phyloP scores from a whole-genome alignment of 1,140 invertebrate genomes.

The Bombus picipes region DNA sequence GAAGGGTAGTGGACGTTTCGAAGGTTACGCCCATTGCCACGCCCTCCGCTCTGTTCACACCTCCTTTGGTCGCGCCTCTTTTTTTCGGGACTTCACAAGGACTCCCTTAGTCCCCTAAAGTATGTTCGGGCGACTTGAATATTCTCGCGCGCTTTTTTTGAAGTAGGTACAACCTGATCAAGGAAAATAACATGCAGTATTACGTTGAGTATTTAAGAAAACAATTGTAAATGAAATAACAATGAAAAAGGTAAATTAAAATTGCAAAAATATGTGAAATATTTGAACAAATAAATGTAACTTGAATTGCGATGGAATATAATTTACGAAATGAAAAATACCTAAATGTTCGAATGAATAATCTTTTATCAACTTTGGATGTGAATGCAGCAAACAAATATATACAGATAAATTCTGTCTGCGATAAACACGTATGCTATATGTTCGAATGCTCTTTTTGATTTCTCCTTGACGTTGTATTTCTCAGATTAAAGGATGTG shows the following conservation, averaged over 20 bases:
- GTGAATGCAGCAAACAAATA: not conserved
- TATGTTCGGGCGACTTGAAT: not conserved
- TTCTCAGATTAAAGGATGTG: not conserved
- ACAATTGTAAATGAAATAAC: not conserved
- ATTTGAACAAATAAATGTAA: not conserved
- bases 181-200: not conserved
- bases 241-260: not conserved
- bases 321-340: not conserved
- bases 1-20: not conserved
- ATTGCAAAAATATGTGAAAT: not conserved
- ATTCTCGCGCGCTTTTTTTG: conserved; percentile 16
- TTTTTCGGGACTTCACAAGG: conserved; percentile 12
- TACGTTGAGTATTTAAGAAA: too few relatives aligned
- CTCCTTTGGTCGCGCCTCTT: conserved; percentile 20
- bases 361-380: not conserved
- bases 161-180: not conserved
- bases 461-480: not conserved
- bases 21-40: conserved; percentile 9
- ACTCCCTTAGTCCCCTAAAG: not conserved
- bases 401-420: conserved; percentile 4
- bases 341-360: not conserved
- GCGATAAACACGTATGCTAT: not conserved
- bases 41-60: not conserved
- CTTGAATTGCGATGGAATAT: too few relatives aligned
- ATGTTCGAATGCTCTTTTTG: not conserved